These are phyloP conservation scores for Patella caerulea DNA, from an alignment of 2,888 invertebrate genomes.

Conservation along the genomic window DNA sequence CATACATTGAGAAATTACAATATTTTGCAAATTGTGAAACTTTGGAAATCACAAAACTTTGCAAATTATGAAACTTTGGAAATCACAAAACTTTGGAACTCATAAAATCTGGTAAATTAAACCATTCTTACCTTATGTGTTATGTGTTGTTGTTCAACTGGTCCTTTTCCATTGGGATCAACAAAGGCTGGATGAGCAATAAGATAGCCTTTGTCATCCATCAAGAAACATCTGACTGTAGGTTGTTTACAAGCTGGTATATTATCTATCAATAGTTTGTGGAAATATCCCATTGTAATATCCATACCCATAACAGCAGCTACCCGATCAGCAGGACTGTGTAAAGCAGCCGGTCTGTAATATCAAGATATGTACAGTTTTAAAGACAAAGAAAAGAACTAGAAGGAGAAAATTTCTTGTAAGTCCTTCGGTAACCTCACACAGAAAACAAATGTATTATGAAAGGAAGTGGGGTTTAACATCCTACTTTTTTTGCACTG, in stretches of 20 bases:
- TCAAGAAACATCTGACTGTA: constrained; percentile 80
- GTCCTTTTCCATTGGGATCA: constrained; percentile 75
- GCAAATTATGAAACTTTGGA: not conserved
- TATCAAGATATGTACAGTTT: not conserved
- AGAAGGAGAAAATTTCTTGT: no score
- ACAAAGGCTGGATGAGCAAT: constrained; percentile 87
- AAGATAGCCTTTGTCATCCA: constrained; percentile 91
- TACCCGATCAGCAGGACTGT: constrained; percentile 75
- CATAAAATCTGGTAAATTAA: not conserved
- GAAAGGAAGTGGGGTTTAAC: no score
- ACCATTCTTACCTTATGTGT: constrained; percentile 77
- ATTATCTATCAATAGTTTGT: constrained; percentile 78
- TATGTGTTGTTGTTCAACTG: constrained; percentile 87
- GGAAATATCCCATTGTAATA: constrained; percentile 87
- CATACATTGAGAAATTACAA: not conserved
- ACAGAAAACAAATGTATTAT: no score
- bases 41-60: not conserved
- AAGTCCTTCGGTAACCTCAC: no score
- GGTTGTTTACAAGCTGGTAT: constrained; percentile 67
- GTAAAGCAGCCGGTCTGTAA: constrained; percentile 73
- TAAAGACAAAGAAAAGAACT: no score
- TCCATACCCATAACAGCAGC: constrained; percentile 87
- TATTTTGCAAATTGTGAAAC: no score
- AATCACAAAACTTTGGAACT: not conserved
- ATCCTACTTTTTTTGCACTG: no score